phyloP scores from a whole-genome alignment of 2,888 invertebrate species.

The Diogma glabrata region DNA sequence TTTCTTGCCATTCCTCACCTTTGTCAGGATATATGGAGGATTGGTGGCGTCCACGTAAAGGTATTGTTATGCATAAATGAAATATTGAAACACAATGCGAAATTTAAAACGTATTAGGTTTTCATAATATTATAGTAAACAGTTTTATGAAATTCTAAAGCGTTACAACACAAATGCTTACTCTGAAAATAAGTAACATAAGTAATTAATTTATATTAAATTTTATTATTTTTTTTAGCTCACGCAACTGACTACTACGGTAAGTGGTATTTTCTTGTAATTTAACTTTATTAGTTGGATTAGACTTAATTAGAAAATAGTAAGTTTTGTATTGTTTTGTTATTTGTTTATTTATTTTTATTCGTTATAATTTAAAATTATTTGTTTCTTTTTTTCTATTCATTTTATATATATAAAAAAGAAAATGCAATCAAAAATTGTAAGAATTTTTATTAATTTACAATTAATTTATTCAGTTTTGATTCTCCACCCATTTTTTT shows the following conservation, averaged over 20 bases:
- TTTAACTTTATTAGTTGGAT: slow-evolving; percentile 25
- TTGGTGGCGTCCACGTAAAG: slow-evolving; percentile 96
- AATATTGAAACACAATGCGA: no score
- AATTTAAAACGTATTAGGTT: no score
- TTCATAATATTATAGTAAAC: no score
- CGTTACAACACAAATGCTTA: no score
- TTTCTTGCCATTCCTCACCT: slow-evolving; percentile 72
- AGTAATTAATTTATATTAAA: no score
- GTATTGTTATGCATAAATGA: no score
- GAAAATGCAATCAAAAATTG: slow-evolving; percentile 9
- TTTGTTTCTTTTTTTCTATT: background rate
- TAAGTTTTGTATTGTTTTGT: background rate
- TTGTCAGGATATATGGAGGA: slow-evolving; percentile 97
- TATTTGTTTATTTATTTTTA: slow-evolving; percentile 4
- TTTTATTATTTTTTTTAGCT: slow-evolving; percentile 52
- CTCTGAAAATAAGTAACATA: no score
- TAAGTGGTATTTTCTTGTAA: slow-evolving; percentile 55
- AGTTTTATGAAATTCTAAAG: no score
- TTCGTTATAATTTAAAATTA: background rate
- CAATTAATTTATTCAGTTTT: slow-evolving; percentile 19
- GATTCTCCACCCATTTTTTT: slow-evolving; percentile 24
- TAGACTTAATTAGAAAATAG: background rate
- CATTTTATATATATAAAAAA: background rate
- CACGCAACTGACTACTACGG: slow-evolving; percentile 99
- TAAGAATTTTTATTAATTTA: slow-evolving; percentile 12